A percentile compares a stretch with the other conserved stretches of the same genome.
phyloP scores from a whole-genome alignment of 2,888 invertebrate species.

The Tinea trinotella region DNA sequence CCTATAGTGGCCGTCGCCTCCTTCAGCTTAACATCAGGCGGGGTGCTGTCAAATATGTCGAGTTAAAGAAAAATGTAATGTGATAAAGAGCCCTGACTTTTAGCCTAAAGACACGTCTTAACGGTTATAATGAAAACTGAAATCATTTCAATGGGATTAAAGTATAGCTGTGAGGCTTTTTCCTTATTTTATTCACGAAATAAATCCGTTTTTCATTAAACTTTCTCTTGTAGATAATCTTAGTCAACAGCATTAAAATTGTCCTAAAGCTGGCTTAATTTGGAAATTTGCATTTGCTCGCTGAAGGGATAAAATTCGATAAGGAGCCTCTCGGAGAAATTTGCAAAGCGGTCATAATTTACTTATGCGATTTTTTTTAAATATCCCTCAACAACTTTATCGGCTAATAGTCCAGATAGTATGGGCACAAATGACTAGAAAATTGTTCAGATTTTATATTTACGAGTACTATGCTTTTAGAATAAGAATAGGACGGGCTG shows the following conservation, averaged over 20 bases:
- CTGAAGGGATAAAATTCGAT: slow-evolving; percentile 14
- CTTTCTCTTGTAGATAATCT: slow-evolving; percentile 19
- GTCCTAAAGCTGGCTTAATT: slow-evolving; percentile 17
- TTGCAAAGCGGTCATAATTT: slow-evolving; percentile 7
- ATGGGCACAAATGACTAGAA: no score
- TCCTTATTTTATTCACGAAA: slow-evolving; percentile 8
- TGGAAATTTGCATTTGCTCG: slow-evolving; percentile 14
- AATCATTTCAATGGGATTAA: slow-evolving; percentile 14
- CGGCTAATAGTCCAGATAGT: no score
- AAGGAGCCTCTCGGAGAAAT: background rate
- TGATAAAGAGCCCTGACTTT: background rate
- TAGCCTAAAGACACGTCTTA: slow-evolving; percentile 2
- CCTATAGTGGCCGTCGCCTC: no score
- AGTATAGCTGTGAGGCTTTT: slow-evolving; percentile 17
- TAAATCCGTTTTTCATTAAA: slow-evolving; percentile 20
- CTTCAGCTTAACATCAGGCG: no score
- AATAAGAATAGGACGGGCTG: no score
- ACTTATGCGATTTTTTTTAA: background rate
- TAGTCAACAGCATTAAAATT: slow-evolving; percentile 18
- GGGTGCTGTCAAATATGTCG: no score
- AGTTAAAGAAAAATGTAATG: no score
- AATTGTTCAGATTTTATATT: no score
- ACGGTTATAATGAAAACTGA: slow-evolving; percentile 6
- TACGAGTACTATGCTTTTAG: no score
- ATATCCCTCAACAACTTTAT: background rate